Evolutionary conservation across 2,797 vertebrate genomes (phyloP).

Genomic region (Pangasius mekongensis): DNA sequence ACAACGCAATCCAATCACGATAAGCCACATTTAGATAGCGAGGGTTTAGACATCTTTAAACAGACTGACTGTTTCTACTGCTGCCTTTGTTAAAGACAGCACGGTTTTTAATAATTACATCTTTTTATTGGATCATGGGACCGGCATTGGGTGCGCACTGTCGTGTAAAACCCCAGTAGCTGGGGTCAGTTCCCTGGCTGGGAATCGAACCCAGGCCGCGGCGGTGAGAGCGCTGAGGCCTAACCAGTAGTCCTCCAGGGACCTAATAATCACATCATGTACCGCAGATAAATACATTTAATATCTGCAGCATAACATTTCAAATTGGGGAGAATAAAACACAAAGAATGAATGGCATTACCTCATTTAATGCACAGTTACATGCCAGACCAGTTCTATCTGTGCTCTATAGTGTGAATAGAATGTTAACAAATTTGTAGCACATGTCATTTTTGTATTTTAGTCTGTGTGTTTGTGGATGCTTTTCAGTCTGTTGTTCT

Average conservation of each 20-base stretch:
- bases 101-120: not conserved
- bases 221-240: too few species aligned
- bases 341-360: not conserved
- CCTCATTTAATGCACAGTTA: not conserved
- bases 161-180: too few species aligned
- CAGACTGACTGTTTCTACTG: not conserved
- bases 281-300: not conserved
- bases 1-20: too few species aligned
- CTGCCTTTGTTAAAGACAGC: not conserved
- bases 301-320: not conserved
- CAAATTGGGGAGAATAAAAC: not conserved
- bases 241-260: too few species aligned
- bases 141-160: too few species aligned
- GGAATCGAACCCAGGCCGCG: too few species aligned
- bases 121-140: too few species aligned
- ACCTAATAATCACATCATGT: not conserved
- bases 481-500: not conserved
- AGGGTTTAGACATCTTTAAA: not conserved
- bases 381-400: not conserved
- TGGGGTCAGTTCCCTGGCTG: too few species aligned
- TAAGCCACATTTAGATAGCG: too few species aligned
- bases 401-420: not conserved
- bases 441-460: not conserved
- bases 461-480: not conserved
- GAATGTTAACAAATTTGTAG: not conserved